Evolutionary conservation across 2,888 invertebrate genomes (phyloP).

Genomic region (Euzetes globulus): DNA sequence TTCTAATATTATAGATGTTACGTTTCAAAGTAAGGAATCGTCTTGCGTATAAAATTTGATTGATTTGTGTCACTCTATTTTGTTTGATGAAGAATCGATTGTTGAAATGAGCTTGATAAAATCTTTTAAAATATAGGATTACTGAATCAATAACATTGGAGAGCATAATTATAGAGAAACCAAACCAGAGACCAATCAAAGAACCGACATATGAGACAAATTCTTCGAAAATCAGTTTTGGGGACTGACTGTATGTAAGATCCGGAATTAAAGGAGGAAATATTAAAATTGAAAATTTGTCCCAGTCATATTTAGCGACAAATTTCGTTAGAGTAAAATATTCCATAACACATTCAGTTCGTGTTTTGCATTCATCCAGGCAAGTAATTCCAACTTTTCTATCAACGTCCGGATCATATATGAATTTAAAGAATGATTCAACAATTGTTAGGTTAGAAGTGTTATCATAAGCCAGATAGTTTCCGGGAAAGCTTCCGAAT

Average conservation of each 20-base stretch:
- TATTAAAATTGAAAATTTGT: background rate
- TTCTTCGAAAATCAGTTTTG: constrained; percentile 2
- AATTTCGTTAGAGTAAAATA: no score
- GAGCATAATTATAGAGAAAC: background rate
- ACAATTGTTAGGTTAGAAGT: background rate
- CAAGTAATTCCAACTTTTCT: background rate
- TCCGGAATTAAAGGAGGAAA: background rate
- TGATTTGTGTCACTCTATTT: no score
- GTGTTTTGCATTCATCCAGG: no score
- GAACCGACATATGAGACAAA: background rate
- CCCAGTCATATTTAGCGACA: background rate
- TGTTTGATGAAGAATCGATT: no score
- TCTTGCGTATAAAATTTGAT: no score
- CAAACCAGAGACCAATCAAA: constrained; percentile 1
- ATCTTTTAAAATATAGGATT: no score
- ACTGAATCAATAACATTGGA: background rate
- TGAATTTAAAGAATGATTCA: background rate
- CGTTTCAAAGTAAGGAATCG: no score
- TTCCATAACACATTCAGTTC: no score
- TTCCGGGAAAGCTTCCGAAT: background rate
- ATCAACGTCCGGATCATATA: background rate
- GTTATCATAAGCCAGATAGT: background rate
- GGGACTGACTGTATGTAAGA: background rate
- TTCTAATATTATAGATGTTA: no score
- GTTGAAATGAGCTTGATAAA: no score